These are phyloP conservation scores for Polietes domitor DNA, from an alignment of 2,888 invertebrate genomes.

Conservation along the genomic window DNA sequence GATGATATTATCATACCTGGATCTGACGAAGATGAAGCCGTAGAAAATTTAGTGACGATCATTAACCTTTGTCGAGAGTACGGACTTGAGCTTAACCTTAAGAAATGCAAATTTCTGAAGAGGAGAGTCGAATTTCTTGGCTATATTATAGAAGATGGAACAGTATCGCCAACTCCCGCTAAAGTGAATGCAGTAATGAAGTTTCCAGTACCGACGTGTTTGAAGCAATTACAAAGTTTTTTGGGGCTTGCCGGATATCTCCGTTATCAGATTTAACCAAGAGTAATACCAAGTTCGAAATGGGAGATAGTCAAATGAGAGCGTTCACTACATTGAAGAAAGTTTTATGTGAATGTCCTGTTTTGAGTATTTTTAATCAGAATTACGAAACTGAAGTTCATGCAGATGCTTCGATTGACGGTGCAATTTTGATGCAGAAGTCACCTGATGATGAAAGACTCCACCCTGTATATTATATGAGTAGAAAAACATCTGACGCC, in stretches of 20 bases:
- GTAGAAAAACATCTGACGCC: constrained; percentile 40
- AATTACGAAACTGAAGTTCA: constrained; percentile 50
- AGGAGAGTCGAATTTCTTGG: constrained; percentile 58
- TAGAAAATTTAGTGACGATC: constrained; percentile 45
- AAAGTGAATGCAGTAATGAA: constrained; percentile 47
- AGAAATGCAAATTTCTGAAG: constrained; percentile 47
- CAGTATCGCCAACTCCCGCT: constrained; percentile 48
- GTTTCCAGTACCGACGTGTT: constrained; percentile 15
- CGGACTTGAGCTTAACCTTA: constrained; percentile 54
- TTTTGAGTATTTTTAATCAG: not conserved
- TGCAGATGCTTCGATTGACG: constrained; percentile 34
- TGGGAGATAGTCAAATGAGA: not conserved
- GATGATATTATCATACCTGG: constrained; percentile 71
- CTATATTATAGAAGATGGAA: constrained; percentile 53
- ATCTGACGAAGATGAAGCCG: constrained; percentile 27
- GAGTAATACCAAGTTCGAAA: not conserved
- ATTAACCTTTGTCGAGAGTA: constrained; percentile 24
- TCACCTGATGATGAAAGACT: constrained; percentile 16
- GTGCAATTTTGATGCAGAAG: constrained; percentile 30
- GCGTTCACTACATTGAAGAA: constrained; percentile 14
- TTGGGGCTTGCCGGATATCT: constrained; percentile 48
- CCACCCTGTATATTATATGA: constrained; percentile 50
- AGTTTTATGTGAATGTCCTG: not conserved
- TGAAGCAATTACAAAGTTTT: constrained; percentile 47
- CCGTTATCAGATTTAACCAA: constrained; percentile 34